A percentile compares a stretch with the other conserved stretches of the same genome.
Conservation (phyloP, 2,888 invertebrate species). For the Cremastinae sp. region DNA sequence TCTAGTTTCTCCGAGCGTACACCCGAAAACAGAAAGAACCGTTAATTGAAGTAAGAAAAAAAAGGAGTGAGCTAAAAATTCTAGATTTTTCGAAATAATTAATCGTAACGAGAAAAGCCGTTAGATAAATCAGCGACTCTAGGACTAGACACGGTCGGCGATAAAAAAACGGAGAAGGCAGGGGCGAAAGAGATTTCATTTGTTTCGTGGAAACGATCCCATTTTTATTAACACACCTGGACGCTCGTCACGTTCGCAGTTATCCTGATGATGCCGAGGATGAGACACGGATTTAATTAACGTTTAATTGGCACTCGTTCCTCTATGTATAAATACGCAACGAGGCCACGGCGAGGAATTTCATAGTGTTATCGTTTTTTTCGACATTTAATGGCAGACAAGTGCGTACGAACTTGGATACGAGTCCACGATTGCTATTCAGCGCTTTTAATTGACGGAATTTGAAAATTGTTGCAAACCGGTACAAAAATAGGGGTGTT, state of each 20-base stretch:
- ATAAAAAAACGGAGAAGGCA: slow-evolving; percentile 29
- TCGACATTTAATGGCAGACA: slow-evolving; percentile 30
- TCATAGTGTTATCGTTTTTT: slow-evolving; percentile 31
- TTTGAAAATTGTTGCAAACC: slow-evolving; percentile 33
- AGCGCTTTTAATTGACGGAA: slow-evolving; percentile 61
- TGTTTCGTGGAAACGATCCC: slow-evolving; percentile 52
- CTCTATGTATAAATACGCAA: slow-evolving; percentile 57
- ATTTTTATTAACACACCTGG: slow-evolving; percentile 54
- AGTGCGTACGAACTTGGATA: slow-evolving; percentile 31
- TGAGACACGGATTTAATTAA: slow-evolving; percentile 72
- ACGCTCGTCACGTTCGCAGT: slow-evolving; percentile 20
- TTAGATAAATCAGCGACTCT: slow-evolving; percentile 23
- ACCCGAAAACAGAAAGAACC: slow-evolving; percentile 5
- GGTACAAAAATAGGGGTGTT: slow-evolving; percentile 48
- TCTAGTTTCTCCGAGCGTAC: slow-evolving; percentile 8
- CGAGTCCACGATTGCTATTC: slow-evolving; percentile 70
- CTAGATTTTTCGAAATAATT: slow-evolving; percentile 46
- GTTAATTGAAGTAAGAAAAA: slow-evolving; percentile 5
- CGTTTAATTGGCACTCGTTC: slow-evolving; percentile 65
- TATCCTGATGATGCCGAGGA: slow-evolving; percentile 18
- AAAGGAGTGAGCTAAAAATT: background rate
- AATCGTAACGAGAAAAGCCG: slow-evolving; percentile 32
- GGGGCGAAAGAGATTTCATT: slow-evolving; percentile 23
- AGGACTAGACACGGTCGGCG: slow-evolving; percentile 19
- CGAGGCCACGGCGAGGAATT: slow-evolving; percentile 29